Percentiles rank a stretch among this genome's conserved stretches.
Evolutionary conservation across 2,888 invertebrate species (phyloP).

Genomic region (Thereva unica): DNA sequence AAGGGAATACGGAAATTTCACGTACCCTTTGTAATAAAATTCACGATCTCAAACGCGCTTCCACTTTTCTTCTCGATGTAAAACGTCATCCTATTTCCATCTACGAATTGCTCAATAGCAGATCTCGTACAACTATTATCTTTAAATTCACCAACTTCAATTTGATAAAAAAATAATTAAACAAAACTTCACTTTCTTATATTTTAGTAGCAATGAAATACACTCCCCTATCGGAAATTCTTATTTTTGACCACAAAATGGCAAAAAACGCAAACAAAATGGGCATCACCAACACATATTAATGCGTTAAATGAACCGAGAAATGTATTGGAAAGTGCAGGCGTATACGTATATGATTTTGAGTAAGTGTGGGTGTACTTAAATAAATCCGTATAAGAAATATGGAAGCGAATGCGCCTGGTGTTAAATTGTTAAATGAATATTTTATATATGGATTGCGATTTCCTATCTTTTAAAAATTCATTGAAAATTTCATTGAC

Average conservation of each 20-base stretch:
- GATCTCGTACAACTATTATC: constrained; percentile 9
- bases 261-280: constrained; percentile 43
- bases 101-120: constrained; percentile 3
- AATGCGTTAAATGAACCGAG: constrained; percentile 1
- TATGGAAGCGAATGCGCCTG: neutral
- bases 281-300: constrained; percentile 40
- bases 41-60: constrained; percentile 18
- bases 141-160: constrained; percentile 8
- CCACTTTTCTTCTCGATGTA: constrained; percentile 32
- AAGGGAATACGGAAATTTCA: constrained; percentile 12
- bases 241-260: constrained; percentile 25
- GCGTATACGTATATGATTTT: neutral
- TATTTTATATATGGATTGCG: no score
- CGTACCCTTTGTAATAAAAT: constrained; percentile 10
- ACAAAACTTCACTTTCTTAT: neutral
- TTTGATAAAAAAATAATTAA: neutral
- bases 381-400: neutral
- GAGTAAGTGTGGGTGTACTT: neutral
- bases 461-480: no score
- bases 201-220: constrained; percentile 3
- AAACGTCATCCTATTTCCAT: constrained; percentile 37
- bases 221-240: constrained; percentile 23
- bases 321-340: constrained; percentile 17
- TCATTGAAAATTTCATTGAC: no score
- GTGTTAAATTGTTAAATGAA: no score